Conservation (phyloP, 2,113 vertebrate species). For the Nanorana parkeri region DNA sequence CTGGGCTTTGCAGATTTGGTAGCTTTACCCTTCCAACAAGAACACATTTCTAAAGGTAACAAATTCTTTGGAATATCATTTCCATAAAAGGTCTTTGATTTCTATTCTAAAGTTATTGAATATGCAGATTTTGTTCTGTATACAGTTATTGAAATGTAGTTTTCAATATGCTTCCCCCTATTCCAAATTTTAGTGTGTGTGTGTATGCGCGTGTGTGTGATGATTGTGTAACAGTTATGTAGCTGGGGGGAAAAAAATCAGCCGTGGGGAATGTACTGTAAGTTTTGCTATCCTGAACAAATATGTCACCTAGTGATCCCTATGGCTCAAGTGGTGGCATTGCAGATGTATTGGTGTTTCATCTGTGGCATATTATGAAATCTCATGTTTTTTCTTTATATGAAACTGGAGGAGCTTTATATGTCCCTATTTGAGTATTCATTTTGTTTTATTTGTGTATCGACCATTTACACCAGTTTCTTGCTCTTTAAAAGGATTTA, state of each 20-base stretch:
- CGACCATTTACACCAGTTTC: neutral
- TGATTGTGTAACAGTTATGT: neutral
- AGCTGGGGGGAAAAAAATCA: neutral
- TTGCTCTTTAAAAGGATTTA: neutral
- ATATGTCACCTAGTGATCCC: neutral
- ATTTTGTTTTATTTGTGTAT: neutral
- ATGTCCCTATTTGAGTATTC: neutral
- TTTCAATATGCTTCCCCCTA: no score
- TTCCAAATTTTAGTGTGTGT: neutral
- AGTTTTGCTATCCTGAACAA: no score
- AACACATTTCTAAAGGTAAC: no score
- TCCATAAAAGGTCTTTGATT: no score
- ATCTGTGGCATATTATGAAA: neutral
- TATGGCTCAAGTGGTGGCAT: neutral
- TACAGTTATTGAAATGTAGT: no score
- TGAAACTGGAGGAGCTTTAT: neutral
- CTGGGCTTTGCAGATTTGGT: no score
- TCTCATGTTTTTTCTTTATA: neutral
- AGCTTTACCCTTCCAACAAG: no score
- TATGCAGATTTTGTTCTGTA: no score
- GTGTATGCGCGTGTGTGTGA: neutral
- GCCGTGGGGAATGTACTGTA: no score
- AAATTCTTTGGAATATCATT: no score
- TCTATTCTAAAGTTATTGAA: no score
- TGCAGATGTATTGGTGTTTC: neutral